Evolutionary conservation across 1,140 invertebrate species (phyloP), one percentile per base, ranked within the genome.

Genomic region (Drusus annulatus): DNA sequence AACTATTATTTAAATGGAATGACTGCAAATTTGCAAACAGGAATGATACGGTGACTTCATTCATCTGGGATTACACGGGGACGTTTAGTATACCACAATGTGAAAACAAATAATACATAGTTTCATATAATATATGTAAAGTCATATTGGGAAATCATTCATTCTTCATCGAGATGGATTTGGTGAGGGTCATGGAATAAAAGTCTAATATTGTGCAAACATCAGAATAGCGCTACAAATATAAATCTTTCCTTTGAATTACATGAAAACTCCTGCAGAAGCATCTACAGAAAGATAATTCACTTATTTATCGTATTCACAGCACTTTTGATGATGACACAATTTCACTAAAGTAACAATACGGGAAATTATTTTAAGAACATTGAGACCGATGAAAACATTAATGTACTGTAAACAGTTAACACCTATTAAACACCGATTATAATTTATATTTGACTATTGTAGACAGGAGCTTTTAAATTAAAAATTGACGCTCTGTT

Each of bases 251-350:
- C n/a, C n/a, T 56, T 56, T 17, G 54, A 56, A 56, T 56, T 56
- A 19, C n/a, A 17, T 56, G 21, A 21, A 56, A 56, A 56, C 21
- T 56, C 21, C 21, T 56, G n/a, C n/a, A 56, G 21, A 21, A 19
- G 54, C n/a, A 56, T 56, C 21, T 56, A 45, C 36, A 45, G 54
- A 19, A 19, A 19, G 54, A 56, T 21, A 69, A 69, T 45, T 50
- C 36, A 51, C 31, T 45, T 69, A 69, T 69, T 69, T 69, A 69
- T 23, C 36, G 36, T 21, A 50, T 69, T 69, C 65, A 69, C 65
- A 69, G 65, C 65, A 69, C 65, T 69, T 21, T 65, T 69, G 65
- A 69, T 69, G 65, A 69, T 69, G 65, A 69, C 36, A 69, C 36
- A 69, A 50, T 19, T 69, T 69, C n/a, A 21, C 65, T 69, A 69